Evolutionary conservation across 2,888 invertebrate genomes (phyloP).

Genomic region (Exocentrus adspersus): DNA sequence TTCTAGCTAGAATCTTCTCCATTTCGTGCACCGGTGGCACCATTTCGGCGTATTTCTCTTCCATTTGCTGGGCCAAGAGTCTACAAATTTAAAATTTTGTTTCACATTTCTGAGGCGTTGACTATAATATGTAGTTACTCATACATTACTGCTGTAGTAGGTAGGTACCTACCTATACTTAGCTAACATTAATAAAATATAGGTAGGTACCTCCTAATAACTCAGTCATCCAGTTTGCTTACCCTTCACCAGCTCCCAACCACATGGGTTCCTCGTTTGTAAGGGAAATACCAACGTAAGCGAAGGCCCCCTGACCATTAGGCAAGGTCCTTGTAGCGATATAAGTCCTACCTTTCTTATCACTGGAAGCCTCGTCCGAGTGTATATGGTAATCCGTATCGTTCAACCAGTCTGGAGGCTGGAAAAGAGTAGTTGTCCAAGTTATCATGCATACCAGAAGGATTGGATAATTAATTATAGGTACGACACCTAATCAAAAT

Average conservation of each 20-base stretch:
- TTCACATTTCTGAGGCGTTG: background rate
- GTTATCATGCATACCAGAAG: too few relatives aligned
- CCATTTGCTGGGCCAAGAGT: conserved; percentile 53
- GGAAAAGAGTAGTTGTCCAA: too few relatives aligned
- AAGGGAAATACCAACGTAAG: conserved; percentile 63
- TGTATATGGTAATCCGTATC: conserved; percentile 48
- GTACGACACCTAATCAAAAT: too few relatives aligned
- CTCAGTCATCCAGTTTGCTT: background rate
- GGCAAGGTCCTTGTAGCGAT: conserved; percentile 64
- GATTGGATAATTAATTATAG: too few relatives aligned
- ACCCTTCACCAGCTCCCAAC: conserved; percentile 52
- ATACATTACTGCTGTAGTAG: too few relatives aligned
- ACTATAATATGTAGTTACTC: too few relatives aligned
- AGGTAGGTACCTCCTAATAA: too few relatives aligned
- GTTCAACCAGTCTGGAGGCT: conserved; percentile 57
- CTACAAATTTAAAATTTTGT: too few relatives aligned
- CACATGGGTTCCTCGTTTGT: conserved; percentile 59
- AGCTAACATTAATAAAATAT: too few relatives aligned
- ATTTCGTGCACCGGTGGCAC: conserved; percentile 58
- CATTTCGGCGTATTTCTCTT: conserved; percentile 53
- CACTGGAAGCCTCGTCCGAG: conserved; percentile 36
- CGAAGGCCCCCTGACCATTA: conserved; percentile 63
- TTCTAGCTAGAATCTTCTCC: conserved; percentile 58
- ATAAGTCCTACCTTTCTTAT: conserved; percentile 62
- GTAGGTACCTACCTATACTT: too few relatives aligned